These are phyloP conservation scores for Pseudomyrmex sp. DNA, from an alignment of 1,140 invertebrate genomes.

Conservation along the genomic window DNA sequence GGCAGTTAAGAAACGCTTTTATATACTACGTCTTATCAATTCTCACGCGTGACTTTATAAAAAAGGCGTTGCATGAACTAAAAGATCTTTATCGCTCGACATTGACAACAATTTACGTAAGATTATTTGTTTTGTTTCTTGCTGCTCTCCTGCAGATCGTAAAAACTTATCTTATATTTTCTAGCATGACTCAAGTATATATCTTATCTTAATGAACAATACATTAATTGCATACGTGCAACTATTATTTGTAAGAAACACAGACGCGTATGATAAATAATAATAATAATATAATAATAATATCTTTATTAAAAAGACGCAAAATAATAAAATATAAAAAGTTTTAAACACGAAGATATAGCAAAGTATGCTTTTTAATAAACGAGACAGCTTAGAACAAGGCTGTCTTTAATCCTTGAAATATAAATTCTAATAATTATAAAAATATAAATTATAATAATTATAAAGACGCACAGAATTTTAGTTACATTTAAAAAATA, in stretches of 20 bases:
- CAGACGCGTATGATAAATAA: too few relatives aligned
- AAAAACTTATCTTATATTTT: background rate
- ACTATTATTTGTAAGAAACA: background rate
- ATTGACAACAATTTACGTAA: conserved; percentile 64
- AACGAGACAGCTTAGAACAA: too few relatives aligned
- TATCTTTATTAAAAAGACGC: too few relatives aligned
- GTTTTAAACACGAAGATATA: too few relatives aligned
- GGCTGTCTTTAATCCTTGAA: too few relatives aligned
- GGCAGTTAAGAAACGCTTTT: conserved; percentile 30
- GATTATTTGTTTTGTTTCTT: conserved; percentile 38
- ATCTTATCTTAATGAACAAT: background rate
- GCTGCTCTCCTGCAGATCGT: background rate
- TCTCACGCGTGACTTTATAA: background rate
- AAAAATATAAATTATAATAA: too few relatives aligned
- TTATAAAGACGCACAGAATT: too few relatives aligned
- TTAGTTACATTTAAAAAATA: too few relatives aligned
- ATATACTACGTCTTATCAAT: conserved; percentile 65
- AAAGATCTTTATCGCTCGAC: conserved; percentile 22
- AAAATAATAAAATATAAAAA: too few relatives aligned
- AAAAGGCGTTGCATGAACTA: conserved; percentile 24
- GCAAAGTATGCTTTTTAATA: too few relatives aligned
- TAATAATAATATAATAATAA: too few relatives aligned
- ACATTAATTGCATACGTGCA: background rate
- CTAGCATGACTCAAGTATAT: background rate
- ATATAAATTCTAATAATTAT: too few relatives aligned